These are phyloP conservation scores for Pyralis farinalis DNA, from an alignment of 2,888 invertebrate species.

Conservation along the genomic window DNA sequence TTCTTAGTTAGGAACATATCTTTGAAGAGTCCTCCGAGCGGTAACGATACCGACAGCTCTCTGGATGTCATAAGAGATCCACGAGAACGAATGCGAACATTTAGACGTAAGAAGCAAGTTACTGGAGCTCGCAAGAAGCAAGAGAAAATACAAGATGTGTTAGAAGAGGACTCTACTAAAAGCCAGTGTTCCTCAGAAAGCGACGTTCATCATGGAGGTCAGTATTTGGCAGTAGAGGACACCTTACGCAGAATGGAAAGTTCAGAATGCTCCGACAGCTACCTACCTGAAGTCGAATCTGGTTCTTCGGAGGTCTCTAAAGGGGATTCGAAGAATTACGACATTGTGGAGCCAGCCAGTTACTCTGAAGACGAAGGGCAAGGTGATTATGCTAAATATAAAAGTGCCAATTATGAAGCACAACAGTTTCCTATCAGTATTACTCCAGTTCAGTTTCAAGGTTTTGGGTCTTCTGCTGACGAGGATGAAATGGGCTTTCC, in stretches of 20 bases:
- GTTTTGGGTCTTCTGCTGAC: conserved; percentile 82
- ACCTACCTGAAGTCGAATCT: conserved; percentile 84
- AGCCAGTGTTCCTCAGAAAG: conserved; percentile 77
- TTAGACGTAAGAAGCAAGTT: conserved; percentile 84
- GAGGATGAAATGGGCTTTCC: conserved; percentile 86
- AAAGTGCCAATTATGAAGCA: conserved; percentile 58
- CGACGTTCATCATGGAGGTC: conserved; percentile 59
- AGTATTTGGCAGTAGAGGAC: conserved; percentile 65
- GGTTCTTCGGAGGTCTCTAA: conserved; percentile 83
- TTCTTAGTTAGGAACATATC: conserved; percentile 81
- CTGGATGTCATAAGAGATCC: conserved; percentile 84
- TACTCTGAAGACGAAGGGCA: conserved; percentile 81
- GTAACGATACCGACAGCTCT: conserved; percentile 88
- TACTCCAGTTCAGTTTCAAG: conserved; percentile 79
- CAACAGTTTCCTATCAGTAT: conserved; percentile 70
- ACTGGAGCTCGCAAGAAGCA: conserved; percentile 78
- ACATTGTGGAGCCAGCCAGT: conserved; percentile 57
- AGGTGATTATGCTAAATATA: conserved; percentile 67
- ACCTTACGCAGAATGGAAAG: conserved; percentile 80
- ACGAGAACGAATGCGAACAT: conserved; percentile 84
- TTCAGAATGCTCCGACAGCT: conserved; percentile 85
- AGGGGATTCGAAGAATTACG: conserved; percentile 68
- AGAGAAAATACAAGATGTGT: conserved; percentile 79
- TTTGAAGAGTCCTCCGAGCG: conserved; percentile 86
- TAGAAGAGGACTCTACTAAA: conserved; percentile 75